Evolutionary conservation across 2,113 vertebrate genomes (phyloP).

Genomic region (Chloropsis hardwickii): DNA sequence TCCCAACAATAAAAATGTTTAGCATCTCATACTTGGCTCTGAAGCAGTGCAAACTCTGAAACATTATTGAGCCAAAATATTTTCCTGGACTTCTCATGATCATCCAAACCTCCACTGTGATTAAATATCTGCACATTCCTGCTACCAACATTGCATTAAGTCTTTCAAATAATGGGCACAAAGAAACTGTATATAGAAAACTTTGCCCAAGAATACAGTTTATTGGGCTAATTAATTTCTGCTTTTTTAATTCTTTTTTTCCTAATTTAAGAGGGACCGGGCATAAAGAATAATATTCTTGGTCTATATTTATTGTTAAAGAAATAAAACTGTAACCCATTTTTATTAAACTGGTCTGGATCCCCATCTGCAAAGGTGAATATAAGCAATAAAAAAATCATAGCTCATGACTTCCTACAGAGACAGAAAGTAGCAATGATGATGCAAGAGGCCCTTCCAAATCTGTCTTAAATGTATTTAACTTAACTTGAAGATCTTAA

Average conservation of each 20-base stretch:
- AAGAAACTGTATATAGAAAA: conserved; percentile 8
- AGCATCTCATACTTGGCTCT: neutral
- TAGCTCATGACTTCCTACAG: neutral
- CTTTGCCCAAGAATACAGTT: neutral
- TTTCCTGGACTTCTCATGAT: neutral
- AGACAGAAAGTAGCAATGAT: neutral
- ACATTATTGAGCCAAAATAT: neutral
- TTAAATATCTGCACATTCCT: neutral
- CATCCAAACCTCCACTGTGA: neutral
- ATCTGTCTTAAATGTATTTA: neutral
- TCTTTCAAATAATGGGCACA: neutral
- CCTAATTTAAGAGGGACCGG: conserved; percentile 32
- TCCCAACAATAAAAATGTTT: neutral
- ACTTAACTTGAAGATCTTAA: neutral
- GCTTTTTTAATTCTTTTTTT: neutral
- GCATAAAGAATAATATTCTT: conserved; percentile 27
- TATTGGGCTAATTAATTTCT: conserved; percentile 43
- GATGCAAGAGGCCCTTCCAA: neutral
- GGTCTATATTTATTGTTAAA: neutral
- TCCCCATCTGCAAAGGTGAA: conserved; percentile 21
- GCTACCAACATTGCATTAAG: neutral
- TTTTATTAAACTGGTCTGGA: neutral
- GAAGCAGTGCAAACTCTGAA: neutral
- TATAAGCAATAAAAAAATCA: neutral
- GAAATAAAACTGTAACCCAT: neutral